phyloP scores from a whole-genome alignment of 2,888 invertebrate species.

The Athalia rosae region DNA sequence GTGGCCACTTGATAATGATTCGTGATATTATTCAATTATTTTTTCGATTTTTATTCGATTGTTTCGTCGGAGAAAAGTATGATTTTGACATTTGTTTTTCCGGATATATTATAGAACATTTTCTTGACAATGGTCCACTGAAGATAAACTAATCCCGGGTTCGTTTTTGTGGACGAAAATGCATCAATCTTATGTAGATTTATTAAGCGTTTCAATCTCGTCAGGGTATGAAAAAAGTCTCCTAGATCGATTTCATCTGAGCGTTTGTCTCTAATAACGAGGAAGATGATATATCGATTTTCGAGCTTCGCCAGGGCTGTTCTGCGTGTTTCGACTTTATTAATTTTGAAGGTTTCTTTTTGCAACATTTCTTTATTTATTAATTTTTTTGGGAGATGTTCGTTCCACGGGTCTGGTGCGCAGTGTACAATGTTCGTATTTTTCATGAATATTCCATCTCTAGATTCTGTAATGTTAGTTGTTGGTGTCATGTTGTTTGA shows the following conservation, averaged over 20 bases:
- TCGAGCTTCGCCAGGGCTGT: not conserved
- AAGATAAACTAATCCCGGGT: not conserved
- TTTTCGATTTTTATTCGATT: not conserved
- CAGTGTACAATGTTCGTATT: too few relatives aligned
- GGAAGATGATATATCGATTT: not conserved
- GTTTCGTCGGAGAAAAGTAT: not conserved
- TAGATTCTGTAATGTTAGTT: too few relatives aligned
- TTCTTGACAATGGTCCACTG: not conserved
- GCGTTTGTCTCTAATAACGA: not conserved
- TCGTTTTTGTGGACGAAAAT: not conserved
- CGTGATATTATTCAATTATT: not conserved
- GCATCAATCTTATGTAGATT: too few relatives aligned
- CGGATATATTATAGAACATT: not conserved
- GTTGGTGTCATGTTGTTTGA: too few relatives aligned
- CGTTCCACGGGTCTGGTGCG: not conserved
- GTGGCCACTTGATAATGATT: too few relatives aligned
- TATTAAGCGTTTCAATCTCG: not conserved
- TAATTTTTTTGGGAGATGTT: not conserved
- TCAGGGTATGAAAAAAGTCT: not conserved
- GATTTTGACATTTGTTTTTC: not conserved
- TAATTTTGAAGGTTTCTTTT: not conserved
- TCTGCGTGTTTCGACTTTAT: not conserved
- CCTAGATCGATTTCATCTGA: not conserved
- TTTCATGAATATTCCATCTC: too few relatives aligned
- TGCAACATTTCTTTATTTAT: conserved; percentile 8